These are phyloP conservation scores for Leuciscus idus DNA, from an alignment of 2,113 vertebrate species.

Conservation along the genomic window DNA sequence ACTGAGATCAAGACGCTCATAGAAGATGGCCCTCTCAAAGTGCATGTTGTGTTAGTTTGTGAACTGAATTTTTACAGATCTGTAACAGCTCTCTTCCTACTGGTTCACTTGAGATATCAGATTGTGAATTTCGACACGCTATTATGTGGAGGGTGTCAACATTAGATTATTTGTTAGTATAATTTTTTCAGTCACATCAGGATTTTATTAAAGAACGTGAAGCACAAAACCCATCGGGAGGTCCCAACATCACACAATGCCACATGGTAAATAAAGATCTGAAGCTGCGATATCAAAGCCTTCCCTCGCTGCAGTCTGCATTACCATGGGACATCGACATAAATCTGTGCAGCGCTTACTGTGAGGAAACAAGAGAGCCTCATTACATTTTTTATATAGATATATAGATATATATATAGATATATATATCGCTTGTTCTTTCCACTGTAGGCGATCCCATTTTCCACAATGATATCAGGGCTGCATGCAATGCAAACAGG, in stretches of 20 bases:
- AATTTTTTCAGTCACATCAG: not conserved
- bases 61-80: conserved; percentile 16
- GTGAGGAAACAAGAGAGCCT: conserved; percentile 44
- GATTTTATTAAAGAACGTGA: conserved; percentile 22
- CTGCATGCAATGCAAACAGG: conserved; percentile 40
- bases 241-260: conserved; percentile 21
- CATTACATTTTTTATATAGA: conserved; percentile 45
- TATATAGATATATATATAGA: conserved; percentile 35
- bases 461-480: conserved; percentile 54
- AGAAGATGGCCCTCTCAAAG: not conserved
- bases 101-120: conserved; percentile 4
- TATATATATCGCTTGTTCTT: conserved; percentile 30
- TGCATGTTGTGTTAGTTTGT: not conserved
- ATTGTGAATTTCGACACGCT: not conserved
- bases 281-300: conserved; percentile 55
- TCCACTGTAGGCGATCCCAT: conserved; percentile 50
- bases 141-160: conserved; percentile 9
- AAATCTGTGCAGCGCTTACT: conserved; percentile 36
- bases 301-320: not conserved
- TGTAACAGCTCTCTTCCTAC: not conserved
- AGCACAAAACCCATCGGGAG: conserved; percentile 27
- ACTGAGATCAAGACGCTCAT: not conserved
- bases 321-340: conserved; percentile 46
- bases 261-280: conserved; percentile 60
- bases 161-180: conserved; percentile 37